Conservation (phyloP, 2,113 vertebrate species). For the Corapipo altera region DNA sequence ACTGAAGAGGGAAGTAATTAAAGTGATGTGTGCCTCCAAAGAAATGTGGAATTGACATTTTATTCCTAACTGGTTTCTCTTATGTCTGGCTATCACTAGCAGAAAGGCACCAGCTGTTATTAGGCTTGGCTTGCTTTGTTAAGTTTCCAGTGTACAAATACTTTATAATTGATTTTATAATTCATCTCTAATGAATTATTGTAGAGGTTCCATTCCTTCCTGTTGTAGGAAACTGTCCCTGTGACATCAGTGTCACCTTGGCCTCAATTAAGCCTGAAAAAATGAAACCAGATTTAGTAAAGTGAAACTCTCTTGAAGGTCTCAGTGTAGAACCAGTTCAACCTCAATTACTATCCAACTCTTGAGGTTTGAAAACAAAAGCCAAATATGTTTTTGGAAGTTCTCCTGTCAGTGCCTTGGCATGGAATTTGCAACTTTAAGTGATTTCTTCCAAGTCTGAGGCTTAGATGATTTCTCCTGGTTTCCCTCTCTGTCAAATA, state of each 20-base stretch:
- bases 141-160: constrained; percentile 7
- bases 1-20: neutral
- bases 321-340: neutral
- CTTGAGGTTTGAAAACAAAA: neutral
- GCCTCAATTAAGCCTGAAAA: neutral
- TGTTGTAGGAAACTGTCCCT: neutral
- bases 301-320: neutral
- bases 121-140: neutral
- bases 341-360: neutral
- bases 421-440: neutral
- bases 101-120: neutral
- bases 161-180: neutral
- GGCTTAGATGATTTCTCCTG: neutral
- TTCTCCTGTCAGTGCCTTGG: neutral
- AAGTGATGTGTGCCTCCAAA: neutral
- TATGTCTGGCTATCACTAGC: neutral
- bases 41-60: neutral
- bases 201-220: neutral
- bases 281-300: neutral
- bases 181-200: neutral
- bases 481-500: neutral
- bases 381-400: neutral
- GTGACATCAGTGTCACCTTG: neutral
- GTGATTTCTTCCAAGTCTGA: neutral
- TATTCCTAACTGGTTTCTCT: neutral